Percentiles rank a stretch among this genome's conserved stretches.
These are phyloP conservation scores for Heliangelus exortis DNA, from an alignment of 2,797 vertebrate species.

Conservation along the genomic window DNA sequence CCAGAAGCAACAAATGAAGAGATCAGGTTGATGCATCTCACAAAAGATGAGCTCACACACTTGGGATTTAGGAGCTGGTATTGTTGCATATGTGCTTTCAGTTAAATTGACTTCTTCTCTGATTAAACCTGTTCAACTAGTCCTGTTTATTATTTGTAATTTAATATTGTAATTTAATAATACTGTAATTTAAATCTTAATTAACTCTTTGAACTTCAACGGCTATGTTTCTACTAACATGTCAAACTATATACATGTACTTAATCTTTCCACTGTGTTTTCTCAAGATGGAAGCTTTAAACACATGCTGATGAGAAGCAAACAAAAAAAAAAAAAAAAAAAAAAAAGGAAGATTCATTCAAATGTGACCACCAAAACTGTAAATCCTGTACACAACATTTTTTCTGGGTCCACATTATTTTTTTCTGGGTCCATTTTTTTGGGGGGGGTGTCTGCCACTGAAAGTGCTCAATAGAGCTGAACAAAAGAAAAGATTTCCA, in stretches of 20 bases:
- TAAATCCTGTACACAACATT: neutral
- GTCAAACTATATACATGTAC: neutral
- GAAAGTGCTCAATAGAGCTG: neutral
- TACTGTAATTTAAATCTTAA: neutral
- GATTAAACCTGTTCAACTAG: constrained; percentile 40
- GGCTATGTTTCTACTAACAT: neutral
- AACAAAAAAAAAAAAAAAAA: neutral
- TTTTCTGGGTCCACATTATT: neutral
- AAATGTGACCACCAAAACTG: neutral
- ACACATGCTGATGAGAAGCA: neutral
- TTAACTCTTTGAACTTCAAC: constrained; percentile 22
- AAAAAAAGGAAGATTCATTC: neutral
- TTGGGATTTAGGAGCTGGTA: neutral
- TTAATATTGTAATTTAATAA: neutral
- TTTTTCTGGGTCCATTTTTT: no score
- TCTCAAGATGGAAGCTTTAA: neutral
- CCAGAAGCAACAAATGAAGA: neutral
- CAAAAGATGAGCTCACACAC: neutral
- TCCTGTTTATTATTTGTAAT: neutral
- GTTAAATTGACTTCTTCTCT: neutral
- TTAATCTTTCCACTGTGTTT: neutral
- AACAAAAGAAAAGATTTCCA: neutral
- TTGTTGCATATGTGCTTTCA: neutral
- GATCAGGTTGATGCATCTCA: neutral
- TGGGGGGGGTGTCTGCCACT: neutral